phyloP scores from a whole-genome alignment of 2,797 vertebrate species.

The Parauchenoglanis punctatus region DNA sequence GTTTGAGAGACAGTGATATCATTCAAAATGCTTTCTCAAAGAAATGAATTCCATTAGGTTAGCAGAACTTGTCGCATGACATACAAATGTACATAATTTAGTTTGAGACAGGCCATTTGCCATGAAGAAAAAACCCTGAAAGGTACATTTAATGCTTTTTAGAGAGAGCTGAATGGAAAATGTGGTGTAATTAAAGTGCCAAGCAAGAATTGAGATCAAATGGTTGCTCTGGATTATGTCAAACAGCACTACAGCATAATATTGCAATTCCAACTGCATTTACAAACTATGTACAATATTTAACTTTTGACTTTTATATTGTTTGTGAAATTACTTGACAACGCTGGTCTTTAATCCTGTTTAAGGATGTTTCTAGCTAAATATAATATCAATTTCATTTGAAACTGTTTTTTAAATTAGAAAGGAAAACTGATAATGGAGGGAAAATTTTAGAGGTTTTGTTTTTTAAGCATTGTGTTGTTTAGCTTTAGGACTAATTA shows the following conservation, averaged over 20 bases:
- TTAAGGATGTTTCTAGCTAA: not conserved
- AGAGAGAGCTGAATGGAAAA: constrained; percentile 8
- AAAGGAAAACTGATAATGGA: not conserved
- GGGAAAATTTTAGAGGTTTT: not conserved
- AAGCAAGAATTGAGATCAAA: constrained; percentile 28
- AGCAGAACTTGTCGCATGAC: not conserved
- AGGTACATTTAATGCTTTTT: constrained; percentile 28
- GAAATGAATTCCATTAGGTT: constrained; percentile 16
- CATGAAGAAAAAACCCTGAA: not conserved
- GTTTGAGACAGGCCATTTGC: not conserved
- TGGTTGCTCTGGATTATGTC: constrained; percentile 36
- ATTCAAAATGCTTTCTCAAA: constrained; percentile 30
- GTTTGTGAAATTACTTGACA: constrained; percentile 6
- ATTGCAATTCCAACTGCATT: not conserved
- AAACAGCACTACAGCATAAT: constrained; percentile 1
- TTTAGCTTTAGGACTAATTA: not conserved
- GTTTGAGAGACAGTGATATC: constrained; percentile 16
- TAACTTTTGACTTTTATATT: constrained; percentile 15
- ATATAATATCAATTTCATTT: not conserved
- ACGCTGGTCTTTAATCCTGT: not conserved
- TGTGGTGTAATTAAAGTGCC: constrained; percentile 37
- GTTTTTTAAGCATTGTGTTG: not conserved
- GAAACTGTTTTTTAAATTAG: not conserved
- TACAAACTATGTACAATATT: not conserved
- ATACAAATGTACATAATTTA: constrained; percentile 24